Percentiles rank a stretch among this genome's conserved stretches.
Evolutionary conservation across 2,113 vertebrate genomes (phyloP).

Genomic region (Miniopterus natalensis): DNA sequence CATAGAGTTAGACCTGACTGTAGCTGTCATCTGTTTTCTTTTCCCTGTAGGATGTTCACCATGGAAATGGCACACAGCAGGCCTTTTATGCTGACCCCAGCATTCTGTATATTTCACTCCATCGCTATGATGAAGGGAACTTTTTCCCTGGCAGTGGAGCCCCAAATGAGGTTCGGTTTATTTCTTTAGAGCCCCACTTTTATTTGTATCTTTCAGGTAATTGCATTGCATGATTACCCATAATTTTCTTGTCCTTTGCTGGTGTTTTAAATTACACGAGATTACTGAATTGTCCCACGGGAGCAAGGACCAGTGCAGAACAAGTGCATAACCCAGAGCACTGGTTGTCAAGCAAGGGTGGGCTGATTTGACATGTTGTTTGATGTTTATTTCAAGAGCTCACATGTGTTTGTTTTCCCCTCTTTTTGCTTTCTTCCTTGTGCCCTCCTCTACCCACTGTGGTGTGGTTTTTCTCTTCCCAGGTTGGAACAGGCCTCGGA

Average conservation of each 20-base stretch:
- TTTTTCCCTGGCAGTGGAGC: constrained; percentile 95
- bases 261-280: constrained; percentile 92
- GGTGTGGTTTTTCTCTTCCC: constrained; percentile 81
- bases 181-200: constrained; percentile 93
- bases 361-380: constrained; percentile 89
- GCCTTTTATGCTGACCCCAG: constrained; percentile 95
- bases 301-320: constrained; percentile 86
- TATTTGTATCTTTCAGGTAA: constrained; percentile 92
- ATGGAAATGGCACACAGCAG: constrained; percentile 95
- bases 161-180: constrained; percentile 97
- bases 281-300: constrained; percentile 92
- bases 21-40: constrained; percentile 96
- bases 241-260: constrained; percentile 93
- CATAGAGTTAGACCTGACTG: constrained; percentile 91
- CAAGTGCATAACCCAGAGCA: constrained; percentile 90
- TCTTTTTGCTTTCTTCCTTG: constrained; percentile 78
- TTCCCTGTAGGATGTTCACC: constrained; percentile 95
- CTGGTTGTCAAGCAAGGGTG: constrained; percentile 87
- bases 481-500: constrained; percentile 88
- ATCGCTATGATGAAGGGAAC: constrained; percentile 96
- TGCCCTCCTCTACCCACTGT: constrained; percentile 64
- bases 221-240: constrained; percentile 93
- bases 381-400: constrained; percentile 91
- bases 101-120: constrained; percentile 96
- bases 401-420: constrained; percentile 83